Evolutionary conservation across 2,888 invertebrate species (phyloP).

Genomic region (Coleophora deauratella): DNA sequence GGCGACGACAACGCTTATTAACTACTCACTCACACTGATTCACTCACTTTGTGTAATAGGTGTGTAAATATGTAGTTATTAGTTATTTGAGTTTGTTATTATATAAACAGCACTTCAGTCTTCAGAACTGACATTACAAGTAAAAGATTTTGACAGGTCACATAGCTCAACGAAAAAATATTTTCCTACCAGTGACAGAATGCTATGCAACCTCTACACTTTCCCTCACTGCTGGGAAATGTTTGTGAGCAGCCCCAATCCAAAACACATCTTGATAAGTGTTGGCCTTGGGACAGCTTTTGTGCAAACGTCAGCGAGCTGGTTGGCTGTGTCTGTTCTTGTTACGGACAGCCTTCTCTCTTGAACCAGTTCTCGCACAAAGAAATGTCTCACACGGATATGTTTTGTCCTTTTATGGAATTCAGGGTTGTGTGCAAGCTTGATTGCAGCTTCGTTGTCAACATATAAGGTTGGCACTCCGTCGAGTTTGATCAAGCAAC

Average conservation of each 20-base stretch:
- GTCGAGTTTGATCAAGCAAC: neutral
- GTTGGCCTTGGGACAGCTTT: neutral
- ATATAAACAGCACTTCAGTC: no score
- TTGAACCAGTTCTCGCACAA: constrained; percentile 1
- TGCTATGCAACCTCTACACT: neutral
- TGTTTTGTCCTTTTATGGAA: constrained; percentile 5
- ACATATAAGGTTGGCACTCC: neutral
- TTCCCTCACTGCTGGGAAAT: neutral
- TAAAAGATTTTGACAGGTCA: no score
- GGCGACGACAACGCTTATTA: no score
- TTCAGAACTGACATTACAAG: no score
- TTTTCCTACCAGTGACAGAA: no score
- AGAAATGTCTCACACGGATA: constrained; percentile 4
- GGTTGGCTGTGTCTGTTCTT: neutral
- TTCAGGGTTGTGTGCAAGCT: constrained; percentile 4
- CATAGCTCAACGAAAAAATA: no score
- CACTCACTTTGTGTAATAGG: no score
- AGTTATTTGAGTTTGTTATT: no score
- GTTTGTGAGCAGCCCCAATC: neutral
- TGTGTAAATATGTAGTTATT: no score
- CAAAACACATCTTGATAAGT: neutral
- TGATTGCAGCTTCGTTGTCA: constrained; percentile 2
- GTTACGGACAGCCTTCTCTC: neutral
- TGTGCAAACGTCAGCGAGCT: neutral
- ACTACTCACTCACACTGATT: no score